These are phyloP conservation scores for Etia nguti DNA, from an alignment of 2,113 vertebrate species.

Conservation along the genomic window DNA sequence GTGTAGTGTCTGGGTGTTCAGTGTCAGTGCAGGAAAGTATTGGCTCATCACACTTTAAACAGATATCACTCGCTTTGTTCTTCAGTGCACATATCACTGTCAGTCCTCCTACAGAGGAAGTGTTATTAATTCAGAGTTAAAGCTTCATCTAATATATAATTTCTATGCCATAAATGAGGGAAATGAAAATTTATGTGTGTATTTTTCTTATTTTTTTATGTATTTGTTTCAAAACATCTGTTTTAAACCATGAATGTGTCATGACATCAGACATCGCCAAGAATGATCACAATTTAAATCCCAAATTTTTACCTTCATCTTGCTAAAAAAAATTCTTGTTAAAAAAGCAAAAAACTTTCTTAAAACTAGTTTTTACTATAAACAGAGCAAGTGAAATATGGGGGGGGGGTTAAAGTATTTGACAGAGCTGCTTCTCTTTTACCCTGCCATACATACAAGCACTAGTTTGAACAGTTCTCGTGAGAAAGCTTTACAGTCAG, in stretches of 20 bases:
- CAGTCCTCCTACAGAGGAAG: not conserved
- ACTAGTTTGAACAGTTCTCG: not conserved
- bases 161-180: not conserved
- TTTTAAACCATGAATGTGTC: not conserved
- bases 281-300: not conserved
- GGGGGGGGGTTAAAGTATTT: not conserved
- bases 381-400: not conserved
- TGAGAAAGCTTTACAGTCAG: not conserved
- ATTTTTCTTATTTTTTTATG: not conserved
- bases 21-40: not conserved
- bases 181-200: not conserved
- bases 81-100: not conserved
- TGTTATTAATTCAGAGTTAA: not conserved
- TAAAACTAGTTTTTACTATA: not conserved
- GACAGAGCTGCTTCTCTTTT: not conserved
- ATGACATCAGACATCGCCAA: not conserved
- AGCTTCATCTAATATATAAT: not conserved
- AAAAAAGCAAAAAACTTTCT: too few species aligned
- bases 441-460: too few species aligned
- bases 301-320: not conserved
- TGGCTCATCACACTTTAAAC: conserved; percentile 29
- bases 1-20: not conserved
- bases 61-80: not conserved
- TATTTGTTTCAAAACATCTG: not conserved
- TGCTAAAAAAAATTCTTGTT: not conserved